Conservation (phyloP, 2,797 vertebrate genomes). For the Sebastes steindachneri region DNA sequence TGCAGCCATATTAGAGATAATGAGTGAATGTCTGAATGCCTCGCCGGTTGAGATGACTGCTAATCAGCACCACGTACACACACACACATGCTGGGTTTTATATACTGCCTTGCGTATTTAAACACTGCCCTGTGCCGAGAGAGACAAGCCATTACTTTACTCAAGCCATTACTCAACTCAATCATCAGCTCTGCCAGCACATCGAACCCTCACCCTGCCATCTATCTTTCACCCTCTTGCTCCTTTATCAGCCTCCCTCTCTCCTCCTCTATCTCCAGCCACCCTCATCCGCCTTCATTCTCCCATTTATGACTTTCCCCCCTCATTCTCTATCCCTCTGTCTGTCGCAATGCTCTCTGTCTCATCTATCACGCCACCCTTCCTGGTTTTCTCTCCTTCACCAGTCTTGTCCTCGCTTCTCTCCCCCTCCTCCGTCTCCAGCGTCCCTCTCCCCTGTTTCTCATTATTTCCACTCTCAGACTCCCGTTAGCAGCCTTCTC, state of each 20-base stretch:
- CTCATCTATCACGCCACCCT: conserved; percentile 41
- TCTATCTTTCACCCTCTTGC: conserved; percentile 20
- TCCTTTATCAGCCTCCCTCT: conserved; percentile 24
- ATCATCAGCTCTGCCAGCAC: conserved; percentile 31
- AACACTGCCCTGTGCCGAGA: conserved; percentile 24
- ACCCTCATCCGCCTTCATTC: conserved; percentile 37
- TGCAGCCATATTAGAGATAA: conserved; percentile 60
- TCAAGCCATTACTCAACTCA: conserved; percentile 36
- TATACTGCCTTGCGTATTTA: conserved; percentile 24
- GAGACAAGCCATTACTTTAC: conserved; percentile 45
- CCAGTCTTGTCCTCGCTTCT: background rate
- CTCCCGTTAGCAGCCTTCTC: conserved; percentile 14
- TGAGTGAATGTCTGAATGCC: conserved; percentile 47
- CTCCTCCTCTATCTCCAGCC: conserved; percentile 26
- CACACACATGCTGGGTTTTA: conserved; percentile 13
- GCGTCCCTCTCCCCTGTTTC: conserved; percentile 37
- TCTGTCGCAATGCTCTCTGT: conserved; percentile 20
- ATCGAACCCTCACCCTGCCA: conserved; percentile 28
- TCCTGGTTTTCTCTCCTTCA: conserved; percentile 31
- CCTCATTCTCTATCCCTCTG: conserved; percentile 22
- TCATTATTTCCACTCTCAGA: conserved; percentile 55
- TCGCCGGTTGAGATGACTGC: conserved; percentile 46
- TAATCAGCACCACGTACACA: conserved; percentile 31
- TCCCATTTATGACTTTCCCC: conserved; percentile 41
- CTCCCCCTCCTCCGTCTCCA: background rate